Conservation (phyloP, 2,888 invertebrate genomes). For the Nycteola revayana region DNA sequence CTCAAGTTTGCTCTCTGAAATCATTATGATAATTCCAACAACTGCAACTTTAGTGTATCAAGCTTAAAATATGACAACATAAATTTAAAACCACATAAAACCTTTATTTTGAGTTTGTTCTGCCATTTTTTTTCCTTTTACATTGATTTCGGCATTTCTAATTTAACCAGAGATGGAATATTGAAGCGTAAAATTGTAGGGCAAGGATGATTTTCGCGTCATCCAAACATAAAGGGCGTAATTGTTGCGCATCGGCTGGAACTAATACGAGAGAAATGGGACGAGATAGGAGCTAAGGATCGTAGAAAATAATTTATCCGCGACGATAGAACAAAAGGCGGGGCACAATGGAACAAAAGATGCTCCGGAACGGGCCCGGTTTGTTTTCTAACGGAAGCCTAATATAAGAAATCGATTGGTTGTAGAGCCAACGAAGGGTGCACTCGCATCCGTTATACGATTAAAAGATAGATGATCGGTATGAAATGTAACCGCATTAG, state of each 20-base stretch:
- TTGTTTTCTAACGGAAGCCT: constrained; percentile 75
- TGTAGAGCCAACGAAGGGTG: constrained; percentile 56
- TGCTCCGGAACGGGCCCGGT: constrained; percentile 61
- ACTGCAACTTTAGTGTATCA: too few species aligned
- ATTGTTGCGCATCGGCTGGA: constrained; percentile 80
- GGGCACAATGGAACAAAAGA: constrained; percentile 75
- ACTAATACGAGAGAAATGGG: constrained; percentile 80
- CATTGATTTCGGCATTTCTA: constrained; percentile 51
- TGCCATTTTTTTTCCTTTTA: constrained; percentile 36
- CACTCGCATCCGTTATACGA: constrained; percentile 52
- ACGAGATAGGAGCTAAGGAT: constrained; percentile 75
- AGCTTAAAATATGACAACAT: too few species aligned
- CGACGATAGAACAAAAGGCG: constrained; percentile 75
- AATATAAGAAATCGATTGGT: constrained; percentile 75
- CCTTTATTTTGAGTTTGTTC: constrained; percentile 12
- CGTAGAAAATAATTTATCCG: constrained; percentile 79
- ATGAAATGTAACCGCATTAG: constrained; percentile 7
- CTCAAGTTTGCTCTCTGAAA: too few species aligned
- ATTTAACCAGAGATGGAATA: constrained; percentile 65
- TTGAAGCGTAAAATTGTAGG: constrained; percentile 75
- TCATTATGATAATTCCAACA: too few species aligned
- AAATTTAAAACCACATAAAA: too few species aligned
- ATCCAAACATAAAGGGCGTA: constrained; percentile 77
- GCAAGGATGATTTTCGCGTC: constrained; percentile 77
- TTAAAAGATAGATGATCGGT: constrained; percentile 40